Percentiles rank a stretch among this genome's conserved stretches.
Conservation (phyloP, 1,140 invertebrate species). For the Tetramorium simillimum region DNA sequence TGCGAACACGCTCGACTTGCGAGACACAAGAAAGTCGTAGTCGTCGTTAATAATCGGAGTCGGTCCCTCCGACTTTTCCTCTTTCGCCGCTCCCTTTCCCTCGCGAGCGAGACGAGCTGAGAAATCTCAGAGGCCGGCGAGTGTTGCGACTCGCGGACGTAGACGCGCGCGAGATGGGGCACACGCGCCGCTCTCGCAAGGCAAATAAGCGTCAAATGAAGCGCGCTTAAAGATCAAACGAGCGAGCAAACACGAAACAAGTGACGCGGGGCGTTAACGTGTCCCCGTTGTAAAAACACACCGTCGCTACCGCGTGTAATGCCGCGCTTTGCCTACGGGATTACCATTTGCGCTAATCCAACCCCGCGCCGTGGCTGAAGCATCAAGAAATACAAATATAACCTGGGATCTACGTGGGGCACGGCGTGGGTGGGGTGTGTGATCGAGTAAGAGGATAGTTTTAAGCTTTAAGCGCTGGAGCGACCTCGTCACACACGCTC, state of each 20-base stretch:
- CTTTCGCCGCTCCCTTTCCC: not conserved
- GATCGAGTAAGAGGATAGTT: conserved; percentile 76
- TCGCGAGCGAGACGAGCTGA: conserved; percentile 40
- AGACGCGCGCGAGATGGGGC: conserved; percentile 70
- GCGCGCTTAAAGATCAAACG: conserved; percentile 83
- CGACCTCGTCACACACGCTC: conserved; percentile 46
- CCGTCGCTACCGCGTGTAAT: conserved; percentile 73
- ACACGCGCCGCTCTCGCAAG: conserved; percentile 64
- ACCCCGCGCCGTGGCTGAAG: conserved; percentile 58
- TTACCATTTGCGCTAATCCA: conserved; percentile 83
- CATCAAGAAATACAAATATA: conserved; percentile 80
- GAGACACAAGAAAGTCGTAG: not conserved
- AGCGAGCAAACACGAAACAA: conserved; percentile 84
- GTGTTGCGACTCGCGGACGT: conserved; percentile 69
- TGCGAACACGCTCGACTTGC: not conserved
- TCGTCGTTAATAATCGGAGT: conserved; percentile 6
- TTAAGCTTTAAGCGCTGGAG: conserved; percentile 74
- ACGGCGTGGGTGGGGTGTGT: conserved; percentile 40
- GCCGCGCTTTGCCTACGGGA: conserved; percentile 83
- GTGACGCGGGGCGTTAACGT: conserved; percentile 80
- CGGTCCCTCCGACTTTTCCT: conserved; percentile 10
- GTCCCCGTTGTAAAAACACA: conserved; percentile 84
- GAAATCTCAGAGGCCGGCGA: conserved; percentile 65
- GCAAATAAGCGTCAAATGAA: conserved; percentile 84
- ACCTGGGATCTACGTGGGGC: conserved; percentile 70